phyloP scores from a whole-genome alignment of 2,113 vertebrate genomes.

The Bos indicus region DNA sequence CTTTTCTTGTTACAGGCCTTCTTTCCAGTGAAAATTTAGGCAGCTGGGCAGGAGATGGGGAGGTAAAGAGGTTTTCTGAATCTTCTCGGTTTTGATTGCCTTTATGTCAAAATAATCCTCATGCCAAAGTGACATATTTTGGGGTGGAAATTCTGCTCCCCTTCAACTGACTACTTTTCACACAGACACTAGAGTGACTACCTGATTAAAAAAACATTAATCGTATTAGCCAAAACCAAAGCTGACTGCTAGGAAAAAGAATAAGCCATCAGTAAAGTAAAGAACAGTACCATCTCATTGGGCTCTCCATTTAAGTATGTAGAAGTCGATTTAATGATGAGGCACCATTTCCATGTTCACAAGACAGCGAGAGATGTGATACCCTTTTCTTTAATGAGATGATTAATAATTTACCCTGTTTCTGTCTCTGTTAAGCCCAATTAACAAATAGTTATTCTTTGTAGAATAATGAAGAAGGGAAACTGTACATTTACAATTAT shows the following conservation, averaged over 20 bases:
- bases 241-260: not conserved
- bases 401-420: not conserved
- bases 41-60: not conserved
- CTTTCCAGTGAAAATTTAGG: not conserved
- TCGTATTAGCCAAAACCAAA: not conserved
- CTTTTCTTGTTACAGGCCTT: not conserved
- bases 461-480: not conserved
- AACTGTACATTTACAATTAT: constrained; percentile 1
- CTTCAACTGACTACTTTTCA: not conserved
- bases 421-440: not conserved
- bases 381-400: constrained; percentile 12
- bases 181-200: not conserved
- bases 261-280: not conserved
- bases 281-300: not conserved
- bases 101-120: not conserved
- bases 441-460: constrained; percentile 9
- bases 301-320: not conserved
- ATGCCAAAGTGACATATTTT: not conserved
- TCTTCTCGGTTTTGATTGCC: not conserved
- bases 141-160: not conserved
- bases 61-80: not conserved
- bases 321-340: not conserved
- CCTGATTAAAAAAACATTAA: not conserved
- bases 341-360: not conserved
- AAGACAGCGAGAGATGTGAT: not conserved